Evolutionary conservation across 64 coral and sea anemone genomes (phyloP), one percentile per base, ranked within the genome.

Genomic region (Astreopora myriophthalma): DNA sequence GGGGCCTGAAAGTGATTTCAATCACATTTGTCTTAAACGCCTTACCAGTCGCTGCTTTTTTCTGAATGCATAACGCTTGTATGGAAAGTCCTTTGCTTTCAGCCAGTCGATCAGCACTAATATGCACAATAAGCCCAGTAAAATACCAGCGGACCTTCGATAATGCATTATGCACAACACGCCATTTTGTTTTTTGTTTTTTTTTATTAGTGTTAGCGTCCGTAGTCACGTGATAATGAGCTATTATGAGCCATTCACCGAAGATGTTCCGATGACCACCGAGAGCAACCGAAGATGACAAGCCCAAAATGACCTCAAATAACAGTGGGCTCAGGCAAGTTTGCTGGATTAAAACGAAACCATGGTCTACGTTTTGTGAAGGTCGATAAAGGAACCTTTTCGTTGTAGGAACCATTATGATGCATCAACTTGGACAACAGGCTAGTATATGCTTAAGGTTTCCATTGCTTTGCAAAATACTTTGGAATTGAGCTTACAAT

Each of bases 381-480:
- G 20, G 57, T 5, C 4, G 42, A 11, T 46, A 46, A 46, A 46
- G 11, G 3, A 17, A 27, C 8, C 25, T 11, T 49, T n/a, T 78
- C 25, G 48, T 31, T 32, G 6, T 20, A 11, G 38, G 36, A 78
- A 78, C 51, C 80, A 61, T 46, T 13, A 94, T 94, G 92, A 94
- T 94, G 92, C 92, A 94, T 71, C 92, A 94, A 23, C 86, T 94
- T 26, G 92, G 92, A 89, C 92, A 94, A 19, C 92, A 94, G 92
- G 92, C 48, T 48, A 63, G 36, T 27, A 26, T 48, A 58, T 86
- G 35, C 55, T 35, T 24, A 33, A 46, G 0, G n/a, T 38, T 30
- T 81, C 13, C 31, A 76, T 2, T 1, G 25, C 16, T 55, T 19
- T 6, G 49, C 31, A 57, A 58, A 17, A 1, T 24, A 17, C 69